Evolutionary conservation across 30 jellyfish, hydroid and myxozoan genomes (phyloP).

Genomic region (Haliclystus octoradiatus): DNA sequence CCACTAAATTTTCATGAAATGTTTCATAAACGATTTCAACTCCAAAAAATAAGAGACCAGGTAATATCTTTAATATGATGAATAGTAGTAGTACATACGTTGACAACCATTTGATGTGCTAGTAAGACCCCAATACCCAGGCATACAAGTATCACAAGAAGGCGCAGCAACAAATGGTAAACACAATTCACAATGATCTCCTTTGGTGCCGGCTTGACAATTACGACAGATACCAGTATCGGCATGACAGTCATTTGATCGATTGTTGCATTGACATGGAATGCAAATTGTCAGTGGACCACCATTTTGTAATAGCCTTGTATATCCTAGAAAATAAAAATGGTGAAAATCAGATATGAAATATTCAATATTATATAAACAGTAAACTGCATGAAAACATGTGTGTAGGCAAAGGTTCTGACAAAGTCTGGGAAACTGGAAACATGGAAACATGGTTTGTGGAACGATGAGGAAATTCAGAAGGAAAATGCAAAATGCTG

Average conservation of each 20-base stretch:
- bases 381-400: too few species aligned
- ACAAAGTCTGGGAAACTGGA: neutral
- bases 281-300: constrained; percentile 81
- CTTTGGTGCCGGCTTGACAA: constrained; percentile 84
- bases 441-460: neutral
- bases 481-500: neutral
- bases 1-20: too few species aligned
- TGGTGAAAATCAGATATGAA: too few species aligned
- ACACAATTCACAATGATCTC: constrained; percentile 83
- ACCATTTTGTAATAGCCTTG: constrained; percentile 76
- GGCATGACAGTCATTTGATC: constrained; percentile 65
- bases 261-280: constrained; percentile 71
- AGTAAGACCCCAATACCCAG: constrained; percentile 88
- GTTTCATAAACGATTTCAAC: neutral
- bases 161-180: constrained; percentile 77
- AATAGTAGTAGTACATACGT: constrained; percentile 29
- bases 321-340: constrained; percentile 53
- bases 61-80: neutral
- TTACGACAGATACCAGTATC: constrained; percentile 59
- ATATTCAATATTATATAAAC: too few species aligned
- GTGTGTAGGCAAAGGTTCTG: neutral
- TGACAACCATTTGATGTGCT: constrained; percentile 51
- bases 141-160: constrained; percentile 53
- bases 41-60: neutral
- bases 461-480: neutral